Base-by-base conservation (phyloP, 2,888 invertebrate species). In the Nebria salina region DNA sequence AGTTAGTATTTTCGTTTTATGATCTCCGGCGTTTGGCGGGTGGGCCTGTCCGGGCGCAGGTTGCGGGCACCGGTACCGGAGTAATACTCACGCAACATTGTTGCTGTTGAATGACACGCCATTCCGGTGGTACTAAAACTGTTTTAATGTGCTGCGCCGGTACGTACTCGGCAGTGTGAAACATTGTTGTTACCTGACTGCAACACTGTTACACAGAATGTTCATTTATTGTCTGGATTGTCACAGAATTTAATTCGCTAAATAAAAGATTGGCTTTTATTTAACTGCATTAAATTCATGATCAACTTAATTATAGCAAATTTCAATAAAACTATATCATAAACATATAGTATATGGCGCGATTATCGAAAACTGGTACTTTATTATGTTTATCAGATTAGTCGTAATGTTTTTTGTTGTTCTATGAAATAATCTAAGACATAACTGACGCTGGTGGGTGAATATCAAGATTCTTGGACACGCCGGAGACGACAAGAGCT, bases 101-200 rank as follows among this genome's bases (percentile, higher is more conserved):
- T 79, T 72, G 34, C 54, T 34, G 43, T 34, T 73, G 73, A 73
- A 73, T 72, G 68, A 75, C 66, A 65, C 43, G 75, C 75, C 75
- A 79, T 79, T 79, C 70, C 79, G 54, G 43, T 66, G 79, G 70
- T 70, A 79, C 75, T 79, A 79, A 79, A 79, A 79, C 74, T 79
- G 79, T 79, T 79, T 54, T 79, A 79, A 75, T 78, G 78, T 78
- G 72, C 78, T 78, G 72, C 78, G 13, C 54, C 54, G 8, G 13
- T 54, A 54, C 7, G 54, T 13, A 13, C 6, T 13, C 8, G 11
- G 54, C 54, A 11, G 54, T 13, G 13, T 54, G 78, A 72, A 72
- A 78, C 78, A 78, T 78, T 78, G 78, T 72, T 70, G 42, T 41
- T 65, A 78, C 73, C 72, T 78, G 72, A 41, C 26, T 78, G 78